phyloP scores from a whole-genome alignment of 2,113 vertebrate species.

The Rutilus rutilus region DNA sequence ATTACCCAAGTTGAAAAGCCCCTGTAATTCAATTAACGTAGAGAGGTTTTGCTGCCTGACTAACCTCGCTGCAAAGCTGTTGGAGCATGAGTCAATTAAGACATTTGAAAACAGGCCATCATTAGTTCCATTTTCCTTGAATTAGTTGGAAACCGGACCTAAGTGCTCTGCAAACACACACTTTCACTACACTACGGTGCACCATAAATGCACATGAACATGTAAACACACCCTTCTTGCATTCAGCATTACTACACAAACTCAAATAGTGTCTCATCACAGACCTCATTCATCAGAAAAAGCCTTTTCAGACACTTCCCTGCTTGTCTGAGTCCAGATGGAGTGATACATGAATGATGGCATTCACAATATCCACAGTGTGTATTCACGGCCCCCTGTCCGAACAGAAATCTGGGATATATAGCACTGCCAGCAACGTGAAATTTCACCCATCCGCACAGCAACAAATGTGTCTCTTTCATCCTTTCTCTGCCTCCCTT shows the following conservation, averaged over 20 bases:
- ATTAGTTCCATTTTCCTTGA: neutral
- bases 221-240: neutral
- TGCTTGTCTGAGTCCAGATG: conserved; percentile 48
- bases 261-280: conserved; percentile 5
- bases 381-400: conserved; percentile 49
- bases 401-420: conserved; percentile 59
- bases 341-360: conserved; percentile 55
- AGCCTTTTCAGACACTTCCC: conserved; percentile 34
- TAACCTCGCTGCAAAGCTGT: conserved; percentile 61
- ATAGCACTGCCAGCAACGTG: conserved; percentile 48
- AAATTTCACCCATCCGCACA: conserved; percentile 63
- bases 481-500: conserved; percentile 41
- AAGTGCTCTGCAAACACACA: neutral
- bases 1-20: conserved; percentile 64
- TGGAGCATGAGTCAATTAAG: conserved; percentile 70
- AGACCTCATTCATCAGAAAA: conserved; percentile 52
- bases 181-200: neutral
- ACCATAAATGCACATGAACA: neutral
- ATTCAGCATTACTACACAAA: conserved; percentile 10
- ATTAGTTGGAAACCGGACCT: neutral
- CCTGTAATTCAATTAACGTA: conserved; percentile 72
- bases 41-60: conserved; percentile 72
- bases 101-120: neutral
- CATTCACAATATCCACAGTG: conserved; percentile 55
- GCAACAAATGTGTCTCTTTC: conserved; percentile 55